phyloP scores from a whole-genome alignment of 2,797 vertebrate species.

The Pangasius macronema region DNA sequence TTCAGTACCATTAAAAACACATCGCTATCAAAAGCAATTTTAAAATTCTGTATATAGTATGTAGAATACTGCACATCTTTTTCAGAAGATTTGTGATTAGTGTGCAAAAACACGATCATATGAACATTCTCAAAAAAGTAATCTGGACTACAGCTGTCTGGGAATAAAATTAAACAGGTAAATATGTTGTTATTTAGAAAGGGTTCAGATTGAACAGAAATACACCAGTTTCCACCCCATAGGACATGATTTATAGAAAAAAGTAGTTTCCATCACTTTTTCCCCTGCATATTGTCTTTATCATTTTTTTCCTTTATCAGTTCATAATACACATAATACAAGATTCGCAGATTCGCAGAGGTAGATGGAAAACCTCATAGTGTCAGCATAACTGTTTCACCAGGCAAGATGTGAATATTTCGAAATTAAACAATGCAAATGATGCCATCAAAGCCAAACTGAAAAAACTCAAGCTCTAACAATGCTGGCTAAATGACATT shows the following conservation, averaged over 20 bases:
- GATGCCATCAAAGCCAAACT: neutral
- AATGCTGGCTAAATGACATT: neutral
- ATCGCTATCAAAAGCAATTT: neutral
- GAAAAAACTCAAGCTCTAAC: neutral
- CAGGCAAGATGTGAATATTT: neutral
- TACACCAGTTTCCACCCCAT: neutral
- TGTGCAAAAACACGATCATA: neutral
- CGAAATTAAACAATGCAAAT: neutral
- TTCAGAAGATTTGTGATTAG: neutral
- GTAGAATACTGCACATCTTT: neutral
- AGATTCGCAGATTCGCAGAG: neutral
- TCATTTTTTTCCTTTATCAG: neutral
- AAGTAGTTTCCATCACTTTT: neutral
- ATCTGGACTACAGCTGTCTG: neutral
- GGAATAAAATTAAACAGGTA: neutral
- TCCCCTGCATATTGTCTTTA: neutral
- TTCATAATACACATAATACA: neutral
- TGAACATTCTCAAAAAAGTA: neutral
- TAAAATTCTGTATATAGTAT: neutral
- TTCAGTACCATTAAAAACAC: neutral
- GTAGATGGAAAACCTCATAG: neutral
- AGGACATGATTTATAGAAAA: neutral
- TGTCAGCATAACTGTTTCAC: neutral
- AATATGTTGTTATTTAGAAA: constrained; percentile 4
- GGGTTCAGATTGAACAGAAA: neutral